Evolutionary conservation across 2,113 vertebrate genomes (phyloP), one percentile per base, ranked within the genome.

Genomic region (Myotis yumanensis): DNA sequence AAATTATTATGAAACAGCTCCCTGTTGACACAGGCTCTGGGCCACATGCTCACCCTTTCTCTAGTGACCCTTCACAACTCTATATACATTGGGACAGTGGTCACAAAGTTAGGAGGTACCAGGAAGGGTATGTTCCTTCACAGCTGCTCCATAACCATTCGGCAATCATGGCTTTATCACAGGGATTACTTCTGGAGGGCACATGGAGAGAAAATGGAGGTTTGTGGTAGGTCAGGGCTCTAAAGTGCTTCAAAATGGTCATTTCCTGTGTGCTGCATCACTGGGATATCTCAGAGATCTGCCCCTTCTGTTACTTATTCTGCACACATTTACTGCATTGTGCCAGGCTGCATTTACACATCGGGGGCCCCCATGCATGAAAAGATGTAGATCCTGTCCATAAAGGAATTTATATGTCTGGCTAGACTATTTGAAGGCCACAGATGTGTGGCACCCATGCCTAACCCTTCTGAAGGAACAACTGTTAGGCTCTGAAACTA

Each of bases 401-500:
- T 66, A 77, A 77, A 94, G 88, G 64, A 76, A 95, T 96, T 75
- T 95, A 64, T 88, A 46, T n/a, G 69, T 83, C 79, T 96, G 73
- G 72, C 73, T 95, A 48, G 72, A 96, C 64, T 64, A 90, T 85
- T 92, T 86, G 43, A 95, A 91, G 79, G 68, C 10, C 81, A 30
- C 46, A 85, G 86, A 91, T 96, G 52, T 79, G 25, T 80, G 32
- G 48, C 11, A 72, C 86, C 83, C 75, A 84, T 52, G 94, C 52
- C 37, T 89, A 76, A 81, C 51, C n/a, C 72, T 95, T 89, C 80
- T 94, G 85, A 97, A 96, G 76, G 68, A 94, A 87, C 93, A 94
- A 96, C 87, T 96, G 93, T 95, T 93, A 76, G 77, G 11, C 80
- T 91, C 87, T 89, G 86, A 96, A 95, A 93, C 40, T 68, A 48